Base-by-base conservation (phyloP, 2,888 invertebrate genomes). In the Chymomyza amoena region DNA sequence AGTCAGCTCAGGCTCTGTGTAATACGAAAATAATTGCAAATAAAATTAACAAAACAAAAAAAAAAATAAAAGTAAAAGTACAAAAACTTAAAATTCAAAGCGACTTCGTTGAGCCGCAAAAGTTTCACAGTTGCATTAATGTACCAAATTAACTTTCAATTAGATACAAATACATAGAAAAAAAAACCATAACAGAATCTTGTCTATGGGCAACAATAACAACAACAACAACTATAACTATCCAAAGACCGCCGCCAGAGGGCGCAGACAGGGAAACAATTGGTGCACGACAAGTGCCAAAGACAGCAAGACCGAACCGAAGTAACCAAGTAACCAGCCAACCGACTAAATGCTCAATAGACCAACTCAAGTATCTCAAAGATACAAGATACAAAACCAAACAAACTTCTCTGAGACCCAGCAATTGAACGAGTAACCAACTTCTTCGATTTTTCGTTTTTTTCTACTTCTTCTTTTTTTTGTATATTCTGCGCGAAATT, bases 61-160 rank as follows among this genome's bases (percentile, higher is more conserved):
- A n/a, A n/a, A n/a, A n/a, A n/a, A n/a, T n/a, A n/a, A 60, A 51
- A 56, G 39, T 63, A 75, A 54, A 70, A 64, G 61, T 56, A 70
- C 51, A 52, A 57, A 50, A 57, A 50, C 66, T 67, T 66, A 74
- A 77, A 79, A 74, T 80, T 77, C 80, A 69, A 70, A 68, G 69
- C 69, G 76, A 67, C 68, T 67, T 76, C 69, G 72, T 54, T 68
- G 68, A 75, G 70, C 70, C 67, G 75, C 70, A 36, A 68, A 70
- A 66, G 72, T 76, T 79, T 78, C 76, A 79, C 73, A 78, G 78
- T 79, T 78, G 79, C 78, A 78, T 79, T 78, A 72, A 79, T 79
- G 79, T 77, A 80, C 72, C 39, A 79, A 79, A 80, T 79, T 77
- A 79, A 79, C 78, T 79, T 79, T 80, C 80, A 79, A 79, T 79